Evolutionary conservation across 2,113 vertebrate genomes (phyloP).

Genomic region (Lutjanus erythropterus): DNA sequence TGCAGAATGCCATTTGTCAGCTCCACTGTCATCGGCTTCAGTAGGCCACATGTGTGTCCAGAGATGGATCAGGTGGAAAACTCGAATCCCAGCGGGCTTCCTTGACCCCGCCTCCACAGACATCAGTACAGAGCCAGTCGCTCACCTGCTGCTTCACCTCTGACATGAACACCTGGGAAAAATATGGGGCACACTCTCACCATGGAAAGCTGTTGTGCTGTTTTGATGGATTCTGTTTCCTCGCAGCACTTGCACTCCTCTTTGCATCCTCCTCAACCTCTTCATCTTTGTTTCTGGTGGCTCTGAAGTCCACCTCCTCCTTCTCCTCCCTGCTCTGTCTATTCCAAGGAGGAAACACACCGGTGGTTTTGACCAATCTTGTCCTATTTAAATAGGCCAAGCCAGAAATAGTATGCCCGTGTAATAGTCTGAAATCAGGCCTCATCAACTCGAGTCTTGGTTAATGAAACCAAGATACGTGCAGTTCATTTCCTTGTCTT

Average conservation of each 20-base stretch:
- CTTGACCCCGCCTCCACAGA: constrained; percentile 38
- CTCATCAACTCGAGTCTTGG: constrained; percentile 48
- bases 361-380: constrained; percentile 49
- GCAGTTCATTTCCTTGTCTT: constrained; percentile 70
- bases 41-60: constrained; percentile 56
- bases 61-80: constrained; percentile 65
- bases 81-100: constrained; percentile 62
- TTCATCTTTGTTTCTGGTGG: neutral
- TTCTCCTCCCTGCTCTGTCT: constrained; percentile 3
- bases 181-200: constrained; percentile 20
- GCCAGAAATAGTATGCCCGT: constrained; percentile 49
- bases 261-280: neutral
- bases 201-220: neutral
- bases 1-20: constrained; percentile 58
- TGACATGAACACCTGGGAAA: constrained; percentile 62
- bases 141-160: constrained; percentile 68
- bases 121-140: constrained; percentile 42
- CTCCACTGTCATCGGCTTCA: constrained; percentile 47
- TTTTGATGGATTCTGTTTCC: constrained; percentile 8
- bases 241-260: neutral
- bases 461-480: constrained; percentile 53
- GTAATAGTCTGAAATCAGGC: constrained; percentile 56
- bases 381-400: constrained; percentile 54
- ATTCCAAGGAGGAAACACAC: constrained; percentile 33
- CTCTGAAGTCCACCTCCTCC: neutral